phyloP scores from a whole-genome alignment of 2,113 vertebrate genomes.

The Melanotaenia duboulayi region DNA sequence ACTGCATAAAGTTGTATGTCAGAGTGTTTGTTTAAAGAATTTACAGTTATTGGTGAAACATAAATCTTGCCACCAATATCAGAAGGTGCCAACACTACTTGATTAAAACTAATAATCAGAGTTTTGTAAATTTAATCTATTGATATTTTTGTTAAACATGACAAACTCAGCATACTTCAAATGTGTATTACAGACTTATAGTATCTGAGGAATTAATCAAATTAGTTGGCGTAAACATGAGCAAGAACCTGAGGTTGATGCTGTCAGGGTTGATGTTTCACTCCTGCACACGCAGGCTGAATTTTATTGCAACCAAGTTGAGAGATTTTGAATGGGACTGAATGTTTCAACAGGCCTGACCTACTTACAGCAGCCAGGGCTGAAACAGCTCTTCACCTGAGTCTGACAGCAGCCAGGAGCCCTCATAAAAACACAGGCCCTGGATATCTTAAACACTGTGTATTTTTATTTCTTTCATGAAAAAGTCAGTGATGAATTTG shows the following conservation, averaged over 20 bases:
- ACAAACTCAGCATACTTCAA: background rate
- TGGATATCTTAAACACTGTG: constrained; percentile 40
- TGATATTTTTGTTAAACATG: background rate
- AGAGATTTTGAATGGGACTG: constrained; percentile 64
- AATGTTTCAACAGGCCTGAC: constrained; percentile 74
- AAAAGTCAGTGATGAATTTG: constrained; percentile 1
- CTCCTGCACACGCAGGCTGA: constrained; percentile 43
- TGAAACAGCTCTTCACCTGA: constrained; percentile 70
- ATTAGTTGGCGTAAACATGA: constrained; percentile 50
- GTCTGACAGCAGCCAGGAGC: constrained; percentile 52
- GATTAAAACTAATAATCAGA: background rate
- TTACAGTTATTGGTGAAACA: background rate
- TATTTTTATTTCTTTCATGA: constrained; percentile 41
- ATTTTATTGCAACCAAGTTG: constrained; percentile 62
- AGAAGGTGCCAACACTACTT: background rate
- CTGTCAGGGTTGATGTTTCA: constrained; percentile 54
- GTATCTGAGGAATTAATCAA: constrained; percentile 7
- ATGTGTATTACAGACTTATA: background rate
- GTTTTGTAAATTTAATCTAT: background rate
- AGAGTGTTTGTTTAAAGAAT: background rate
- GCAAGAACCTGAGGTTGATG: constrained; percentile 8
- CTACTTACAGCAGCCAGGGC: constrained; percentile 71
- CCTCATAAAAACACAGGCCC: constrained; percentile 50
- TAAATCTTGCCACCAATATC: background rate
- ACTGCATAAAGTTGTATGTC: background rate